Percentiles rank a stretch among this genome's conserved stretches.
phyloP scores from a whole-genome alignment of 2,113 vertebrate genomes.

The Bothrops jararaca region DNA sequence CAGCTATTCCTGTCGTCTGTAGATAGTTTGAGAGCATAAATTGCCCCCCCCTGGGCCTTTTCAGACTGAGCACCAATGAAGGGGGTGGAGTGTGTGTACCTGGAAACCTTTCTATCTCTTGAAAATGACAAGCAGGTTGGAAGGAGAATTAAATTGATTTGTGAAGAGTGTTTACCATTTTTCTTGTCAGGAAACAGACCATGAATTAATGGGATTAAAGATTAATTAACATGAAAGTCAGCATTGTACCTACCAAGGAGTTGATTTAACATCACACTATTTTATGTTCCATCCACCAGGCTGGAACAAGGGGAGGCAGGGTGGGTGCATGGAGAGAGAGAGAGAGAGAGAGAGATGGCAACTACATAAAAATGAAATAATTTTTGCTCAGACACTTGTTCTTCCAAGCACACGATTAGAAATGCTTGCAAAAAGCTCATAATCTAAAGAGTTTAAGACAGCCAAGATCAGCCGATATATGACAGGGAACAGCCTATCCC shows the following conservation, averaged over 20 bases:
- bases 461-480: neutral
- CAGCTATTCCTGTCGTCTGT: neutral
- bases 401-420: neutral
- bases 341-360: neutral
- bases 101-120: slow-evolving; percentile 55
- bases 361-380: neutral
- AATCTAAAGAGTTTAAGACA: neutral
- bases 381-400: slow-evolving; percentile 14
- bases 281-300: neutral
- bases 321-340: neutral
- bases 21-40: slow-evolving; percentile 31
- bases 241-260: slow-evolving; percentile 42
- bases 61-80: slow-evolving; percentile 30
- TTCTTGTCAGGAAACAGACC: slow-evolving; percentile 61
- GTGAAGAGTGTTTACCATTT: slow-evolving; percentile 64
- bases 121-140: slow-evolving; percentile 56
- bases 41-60: slow-evolving; percentile 47
- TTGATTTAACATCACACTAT: slow-evolving; percentile 12
- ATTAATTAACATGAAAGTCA: slow-evolving; percentile 63
- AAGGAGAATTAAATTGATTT: slow-evolving; percentile 70
- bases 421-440: neutral
- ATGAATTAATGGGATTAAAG: slow-evolving; percentile 73
- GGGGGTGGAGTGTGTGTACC: neutral
- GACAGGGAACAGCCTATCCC: neutral
- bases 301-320: neutral